phyloP scores from a whole-genome alignment of 2,797 vertebrate species.

The Microcaecilia unicolor region DNA sequence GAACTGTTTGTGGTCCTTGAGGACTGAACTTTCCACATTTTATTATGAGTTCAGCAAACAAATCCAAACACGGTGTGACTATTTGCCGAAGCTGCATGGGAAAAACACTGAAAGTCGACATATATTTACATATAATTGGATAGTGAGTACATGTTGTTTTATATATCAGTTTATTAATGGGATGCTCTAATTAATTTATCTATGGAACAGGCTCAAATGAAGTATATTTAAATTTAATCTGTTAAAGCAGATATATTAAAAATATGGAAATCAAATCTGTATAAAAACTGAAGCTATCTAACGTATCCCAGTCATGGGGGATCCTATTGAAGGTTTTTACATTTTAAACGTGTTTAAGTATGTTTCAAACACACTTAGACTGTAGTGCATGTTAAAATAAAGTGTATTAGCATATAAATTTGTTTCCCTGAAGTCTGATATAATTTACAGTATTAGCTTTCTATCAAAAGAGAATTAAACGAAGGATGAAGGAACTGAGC shows the following conservation, averaged over 20 bases:
- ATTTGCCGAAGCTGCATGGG: too few species aligned
- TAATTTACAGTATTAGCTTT: constrained; percentile 38
- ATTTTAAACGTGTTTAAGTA: constrained; percentile 41
- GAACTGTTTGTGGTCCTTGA: too few species aligned
- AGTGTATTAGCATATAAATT: constrained; percentile 47
- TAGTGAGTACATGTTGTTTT: constrained; percentile 52
- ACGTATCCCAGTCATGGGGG: constrained; percentile 36
- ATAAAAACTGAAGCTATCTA: constrained; percentile 42
- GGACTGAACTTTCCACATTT: too few species aligned
- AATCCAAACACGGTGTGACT: too few species aligned
- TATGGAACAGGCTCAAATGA: constrained; percentile 35
- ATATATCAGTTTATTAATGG: constrained; percentile 43
- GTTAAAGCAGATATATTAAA: constrained; percentile 24
- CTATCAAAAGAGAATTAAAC: constrained; percentile 34
- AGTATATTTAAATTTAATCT: constrained; percentile 28
- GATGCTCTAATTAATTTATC: constrained; percentile 36
- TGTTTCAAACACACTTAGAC: constrained; percentile 43
- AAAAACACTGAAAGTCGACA: constrained; percentile 49
- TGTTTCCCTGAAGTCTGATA: constrained; percentile 36
- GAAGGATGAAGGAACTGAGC: too few species aligned
- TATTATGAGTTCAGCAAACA: too few species aligned
- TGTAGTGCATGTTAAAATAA: constrained; percentile 36
- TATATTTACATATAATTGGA: constrained; percentile 71
- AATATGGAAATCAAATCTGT: constrained; percentile 28
- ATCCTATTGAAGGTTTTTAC: constrained; percentile 17